A percentile compares a stretch with the other conserved stretches of the same genome.
phyloP scores from a whole-genome alignment of 92 coral and sea anemone species.

The Epizoanthus scotinus region DNA sequence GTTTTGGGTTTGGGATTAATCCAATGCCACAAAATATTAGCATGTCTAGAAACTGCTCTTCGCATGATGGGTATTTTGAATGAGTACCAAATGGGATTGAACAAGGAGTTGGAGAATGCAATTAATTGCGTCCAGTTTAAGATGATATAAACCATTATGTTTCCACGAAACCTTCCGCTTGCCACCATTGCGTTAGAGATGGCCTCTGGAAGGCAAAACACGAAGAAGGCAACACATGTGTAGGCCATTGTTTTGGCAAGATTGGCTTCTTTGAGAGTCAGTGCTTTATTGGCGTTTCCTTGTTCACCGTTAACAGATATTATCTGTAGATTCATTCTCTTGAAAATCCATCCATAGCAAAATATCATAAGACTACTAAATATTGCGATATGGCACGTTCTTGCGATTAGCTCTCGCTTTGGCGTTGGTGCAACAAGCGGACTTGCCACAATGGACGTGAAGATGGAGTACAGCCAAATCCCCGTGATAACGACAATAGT shows the following conservation, averaged over 20 bases:
- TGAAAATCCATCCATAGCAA: constrained; percentile 22
- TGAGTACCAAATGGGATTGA: constrained; percentile 37
- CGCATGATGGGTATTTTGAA: constrained; percentile 8
- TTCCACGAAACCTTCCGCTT: not conserved
- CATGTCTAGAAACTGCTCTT: not conserved
- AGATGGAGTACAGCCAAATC: constrained; percentile 9
- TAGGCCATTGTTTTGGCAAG: constrained; percentile 26
- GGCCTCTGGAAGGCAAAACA: constrained; percentile 28
- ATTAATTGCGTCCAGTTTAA: constrained; percentile 28
- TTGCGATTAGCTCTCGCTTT: not conserved
- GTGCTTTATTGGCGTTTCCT: not conserved
- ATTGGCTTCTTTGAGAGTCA: constrained; percentile 9
- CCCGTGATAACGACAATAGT: not conserved
- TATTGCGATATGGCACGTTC: not conserved
- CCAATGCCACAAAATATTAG: not conserved
- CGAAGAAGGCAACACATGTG: constrained; percentile 1
- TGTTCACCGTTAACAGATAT: not conserved
- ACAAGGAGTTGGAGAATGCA: constrained; percentile 20
- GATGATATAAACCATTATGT: constrained; percentile 10
- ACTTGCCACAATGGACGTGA: not conserved
- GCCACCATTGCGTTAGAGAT: constrained; percentile 8
- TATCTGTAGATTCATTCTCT: not conserved
- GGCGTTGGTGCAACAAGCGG: constrained; percentile 6
- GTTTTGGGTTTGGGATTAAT: too few relatives aligned
- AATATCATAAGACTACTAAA: not conserved